phyloP scores from a whole-genome alignment of 2,113 vertebrate species.

The Diadophis punctatus region DNA sequence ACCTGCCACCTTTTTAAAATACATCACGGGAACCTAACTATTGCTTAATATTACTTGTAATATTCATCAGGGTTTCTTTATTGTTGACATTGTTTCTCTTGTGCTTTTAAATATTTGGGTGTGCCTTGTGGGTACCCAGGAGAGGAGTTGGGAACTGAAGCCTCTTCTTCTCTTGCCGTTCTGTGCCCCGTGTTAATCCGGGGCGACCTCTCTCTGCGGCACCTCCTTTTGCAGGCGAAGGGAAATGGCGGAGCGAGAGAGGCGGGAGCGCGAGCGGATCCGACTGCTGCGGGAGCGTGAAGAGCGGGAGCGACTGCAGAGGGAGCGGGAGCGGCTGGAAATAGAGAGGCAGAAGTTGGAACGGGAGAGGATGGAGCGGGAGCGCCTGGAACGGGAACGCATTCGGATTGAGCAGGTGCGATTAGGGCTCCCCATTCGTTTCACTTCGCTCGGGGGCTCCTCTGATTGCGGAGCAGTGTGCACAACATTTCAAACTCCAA shows the following conservation, averaged over 20 bases:
- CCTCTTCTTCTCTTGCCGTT: background rate
- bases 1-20: background rate
- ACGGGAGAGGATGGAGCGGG: conserved; percentile 92
- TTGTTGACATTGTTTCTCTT: background rate
- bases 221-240: conserved; percentile 74
- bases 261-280: conserved; percentile 83
- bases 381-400: conserved; percentile 91
- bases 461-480: background rate
- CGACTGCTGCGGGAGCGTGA: conserved; percentile 88
- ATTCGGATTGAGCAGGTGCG: conserved; percentile 94
- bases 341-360: conserved; percentile 95
- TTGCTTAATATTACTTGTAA: background rate
- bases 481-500: background rate
- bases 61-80: background rate
- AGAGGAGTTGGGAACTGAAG: background rate
- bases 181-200: background rate
- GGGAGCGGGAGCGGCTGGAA: conserved; percentile 90
- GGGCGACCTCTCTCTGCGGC: conserved; percentile 26
- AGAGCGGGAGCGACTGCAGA: conserved; percentile 89
- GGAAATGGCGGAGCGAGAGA: conserved; percentile 85
- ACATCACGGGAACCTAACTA: background rate
- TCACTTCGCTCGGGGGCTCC: background rate
- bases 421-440: too few relatives aligned
- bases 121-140: background rate
- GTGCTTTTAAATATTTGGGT: background rate